A percentile compares a stretch with the other conserved stretches of the same genome.
These are phyloP conservation scores for Pedetes capensis DNA, from an alignment of 2,113 vertebrate genomes.

Conservation along the genomic window DNA sequence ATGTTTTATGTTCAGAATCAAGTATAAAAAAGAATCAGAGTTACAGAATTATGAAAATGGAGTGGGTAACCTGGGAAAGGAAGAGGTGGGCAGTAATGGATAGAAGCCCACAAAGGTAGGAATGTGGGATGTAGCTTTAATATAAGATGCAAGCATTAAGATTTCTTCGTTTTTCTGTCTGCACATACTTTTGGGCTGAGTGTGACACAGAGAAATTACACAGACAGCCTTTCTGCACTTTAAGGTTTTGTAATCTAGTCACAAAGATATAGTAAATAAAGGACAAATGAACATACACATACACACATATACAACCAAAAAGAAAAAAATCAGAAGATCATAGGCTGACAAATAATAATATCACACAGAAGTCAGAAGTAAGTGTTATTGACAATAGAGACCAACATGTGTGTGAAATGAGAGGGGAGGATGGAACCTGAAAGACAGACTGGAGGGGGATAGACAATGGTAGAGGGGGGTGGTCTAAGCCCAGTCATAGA, in stretches of 20 bases:
- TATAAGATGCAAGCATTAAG: not conserved
- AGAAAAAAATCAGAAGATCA: constrained; percentile 10
- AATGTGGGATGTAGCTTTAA: constrained; percentile 9
- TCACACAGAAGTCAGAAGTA: not conserved
- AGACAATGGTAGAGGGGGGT: accelerated
- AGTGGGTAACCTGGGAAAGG: not conserved
- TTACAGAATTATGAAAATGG: constrained; percentile 42
- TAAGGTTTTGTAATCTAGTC: constrained; percentile 12
- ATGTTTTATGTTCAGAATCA: constrained; percentile 61
- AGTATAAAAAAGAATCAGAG: constrained; percentile 22
- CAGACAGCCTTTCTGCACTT: not conserved
- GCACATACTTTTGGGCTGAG: not conserved
- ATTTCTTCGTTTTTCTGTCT: not conserved
- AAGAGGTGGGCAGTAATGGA: not conserved
- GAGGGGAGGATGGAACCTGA: not conserved
- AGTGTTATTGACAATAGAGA: constrained; percentile 17
- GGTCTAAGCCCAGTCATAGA: not conserved
- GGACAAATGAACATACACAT: not conserved
- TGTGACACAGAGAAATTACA: constrained; percentile 11
- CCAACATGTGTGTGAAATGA: not conserved
- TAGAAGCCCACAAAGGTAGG: not conserved
- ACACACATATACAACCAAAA: too few species aligned
- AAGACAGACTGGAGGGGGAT: not conserved
- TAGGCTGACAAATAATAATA: constrained; percentile 20
- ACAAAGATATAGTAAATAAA: constrained; percentile 32